These are phyloP conservation scores for Malurus elegans DNA, from an alignment of 2,113 vertebrate genomes.

Conservation along the genomic window DNA sequence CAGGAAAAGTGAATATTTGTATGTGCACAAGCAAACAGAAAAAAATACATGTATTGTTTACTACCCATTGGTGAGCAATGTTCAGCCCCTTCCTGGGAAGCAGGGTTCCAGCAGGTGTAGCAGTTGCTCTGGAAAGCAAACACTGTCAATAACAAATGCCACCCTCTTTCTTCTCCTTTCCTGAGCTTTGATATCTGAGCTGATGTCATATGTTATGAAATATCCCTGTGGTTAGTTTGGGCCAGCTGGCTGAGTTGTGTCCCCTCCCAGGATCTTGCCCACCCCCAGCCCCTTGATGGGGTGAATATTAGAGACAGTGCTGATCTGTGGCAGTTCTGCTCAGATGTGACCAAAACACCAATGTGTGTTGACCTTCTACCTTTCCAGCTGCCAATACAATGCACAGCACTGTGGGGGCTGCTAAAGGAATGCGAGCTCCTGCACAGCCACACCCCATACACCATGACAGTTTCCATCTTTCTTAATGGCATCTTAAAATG, in stretches of 20 bases:
- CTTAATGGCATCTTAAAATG: not conserved
- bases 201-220: fast-evolving
- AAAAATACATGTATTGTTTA: no score
- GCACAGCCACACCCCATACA: not conserved
- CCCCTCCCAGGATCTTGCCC: not conserved
- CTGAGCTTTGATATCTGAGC: not conserved
- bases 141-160: fast-evolving
- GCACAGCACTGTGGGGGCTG: no score
- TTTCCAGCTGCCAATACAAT: not conserved
- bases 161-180: not conserved
- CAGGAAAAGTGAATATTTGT: not conserved
- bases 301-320: not conserved
- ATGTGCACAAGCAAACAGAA: fast-evolving
- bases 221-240: not conserved
- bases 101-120: no score
- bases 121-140: not conserved
- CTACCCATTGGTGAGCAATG: not conserved
- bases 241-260: fast-evolving
- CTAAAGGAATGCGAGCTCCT: not conserved
- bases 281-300: no score
- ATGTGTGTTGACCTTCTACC: not conserved
- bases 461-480: not conserved
- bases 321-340: not conserved
- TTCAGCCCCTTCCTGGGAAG: not conserved
- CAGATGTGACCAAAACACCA: not conserved